These are phyloP conservation scores for Pseudomyrmex sp. DNA, from an alignment of 1,140 invertebrate species.

Conservation along the genomic window DNA sequence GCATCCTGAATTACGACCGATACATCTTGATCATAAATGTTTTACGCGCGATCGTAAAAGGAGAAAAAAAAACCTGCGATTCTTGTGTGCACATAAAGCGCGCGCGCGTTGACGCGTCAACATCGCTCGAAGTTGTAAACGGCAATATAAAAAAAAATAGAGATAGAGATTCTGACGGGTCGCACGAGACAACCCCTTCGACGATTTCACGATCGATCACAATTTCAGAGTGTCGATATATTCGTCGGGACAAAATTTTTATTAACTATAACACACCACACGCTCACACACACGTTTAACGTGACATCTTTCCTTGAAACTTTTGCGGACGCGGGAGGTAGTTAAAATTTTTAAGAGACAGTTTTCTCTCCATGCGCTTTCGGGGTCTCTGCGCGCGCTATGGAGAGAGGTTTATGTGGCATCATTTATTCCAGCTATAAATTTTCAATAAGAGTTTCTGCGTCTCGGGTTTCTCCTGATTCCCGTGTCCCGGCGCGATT, in stretches of 20 bases:
- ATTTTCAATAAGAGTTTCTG: slow-evolving; percentile 23
- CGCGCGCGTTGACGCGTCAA: background rate
- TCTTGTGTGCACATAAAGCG: background rate
- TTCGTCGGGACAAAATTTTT: background rate
- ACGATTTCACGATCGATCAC: background rate
- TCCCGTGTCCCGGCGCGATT: background rate
- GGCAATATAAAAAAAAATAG: too few relatives aligned
- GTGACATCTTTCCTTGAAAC: too few relatives aligned
- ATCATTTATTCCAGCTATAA: slow-evolving; percentile 29
- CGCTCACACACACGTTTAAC: too few relatives aligned
- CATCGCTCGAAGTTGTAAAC: background rate
- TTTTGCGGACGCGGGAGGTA: background rate
- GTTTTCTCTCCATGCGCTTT: background rate
- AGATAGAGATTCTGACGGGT: too few relatives aligned
- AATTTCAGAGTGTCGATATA: background rate
- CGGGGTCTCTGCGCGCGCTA: too few relatives aligned
- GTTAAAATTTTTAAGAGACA: slow-evolving; percentile 42
- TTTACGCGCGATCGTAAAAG: slow-evolving; percentile 21
- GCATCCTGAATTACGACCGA: slow-evolving; percentile 33
- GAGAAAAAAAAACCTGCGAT: background rate
- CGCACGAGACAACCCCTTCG: too few relatives aligned
- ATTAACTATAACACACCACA: too few relatives aligned
- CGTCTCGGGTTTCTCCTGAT: background rate
- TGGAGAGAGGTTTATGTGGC: background rate
- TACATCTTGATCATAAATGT: slow-evolving; percentile 30